Percentiles rank a stretch among this genome's conserved stretches.
phyloP scores from a whole-genome alignment of 2,113 vertebrate genomes.

The Brachyhypopomus gauderio region DNA sequence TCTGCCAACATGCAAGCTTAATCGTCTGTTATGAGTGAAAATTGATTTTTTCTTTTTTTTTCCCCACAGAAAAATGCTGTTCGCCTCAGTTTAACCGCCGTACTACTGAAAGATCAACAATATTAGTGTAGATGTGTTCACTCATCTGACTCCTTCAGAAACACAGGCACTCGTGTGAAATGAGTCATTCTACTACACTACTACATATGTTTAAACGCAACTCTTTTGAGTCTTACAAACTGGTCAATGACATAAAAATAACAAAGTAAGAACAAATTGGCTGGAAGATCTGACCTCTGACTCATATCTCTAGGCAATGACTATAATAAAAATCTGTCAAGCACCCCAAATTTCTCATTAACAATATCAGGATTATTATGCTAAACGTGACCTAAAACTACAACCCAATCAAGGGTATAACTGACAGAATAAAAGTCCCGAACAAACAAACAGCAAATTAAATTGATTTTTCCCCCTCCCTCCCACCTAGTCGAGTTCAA shows the following conservation, averaged over 20 bases:
- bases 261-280: conserved; percentile 42
- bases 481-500: conserved; percentile 47
- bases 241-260: not conserved
- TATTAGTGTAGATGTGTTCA: not conserved
- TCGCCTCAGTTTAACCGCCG: not conserved
- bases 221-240: not conserved
- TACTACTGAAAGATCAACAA: not conserved
- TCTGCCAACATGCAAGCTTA: conserved; percentile 58
- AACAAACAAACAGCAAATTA: conserved; percentile 62
- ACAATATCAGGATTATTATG: conserved; percentile 47
- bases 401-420: conserved; percentile 52
- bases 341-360: conserved; percentile 39
- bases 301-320: conserved; percentile 33
- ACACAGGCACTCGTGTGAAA: not conserved
- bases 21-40: conserved; percentile 63
- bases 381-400: conserved; percentile 53
- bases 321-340: conserved; percentile 37
- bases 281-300: conserved; percentile 32
- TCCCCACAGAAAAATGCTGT: not conserved
- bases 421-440: conserved; percentile 45
- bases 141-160: not conserved
- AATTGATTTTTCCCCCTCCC: conserved; percentile 36
- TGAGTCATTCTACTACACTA: not conserved
- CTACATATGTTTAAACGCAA: not conserved
- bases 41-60: conserved; percentile 49